Percentiles rank a stretch among this genome's conserved stretches.
These are phyloP conservation scores for Hedychridium roseum DNA, from an alignment of 2,888 invertebrate species.

Conservation along the genomic window DNA sequence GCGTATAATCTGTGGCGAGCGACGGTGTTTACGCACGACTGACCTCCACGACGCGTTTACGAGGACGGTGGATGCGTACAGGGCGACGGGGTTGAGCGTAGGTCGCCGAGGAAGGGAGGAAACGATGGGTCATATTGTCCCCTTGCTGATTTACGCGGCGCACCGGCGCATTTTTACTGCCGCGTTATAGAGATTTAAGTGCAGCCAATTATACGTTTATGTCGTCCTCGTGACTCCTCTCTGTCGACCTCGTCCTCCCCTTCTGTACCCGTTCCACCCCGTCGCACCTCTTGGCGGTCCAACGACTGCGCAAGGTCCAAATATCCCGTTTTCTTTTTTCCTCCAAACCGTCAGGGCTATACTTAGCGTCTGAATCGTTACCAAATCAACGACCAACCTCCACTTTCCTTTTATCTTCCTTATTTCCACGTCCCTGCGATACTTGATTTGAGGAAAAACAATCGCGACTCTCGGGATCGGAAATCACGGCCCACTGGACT, in stretches of 20 bases:
- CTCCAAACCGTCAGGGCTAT: neutral
- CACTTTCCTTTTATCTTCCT: no score
- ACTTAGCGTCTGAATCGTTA: neutral
- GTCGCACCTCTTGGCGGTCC: neutral
- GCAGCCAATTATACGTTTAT: slow-evolving; percentile 62
- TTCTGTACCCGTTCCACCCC: neutral
- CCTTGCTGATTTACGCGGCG: slow-evolving; percentile 59
- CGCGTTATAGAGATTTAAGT: slow-evolving; percentile 61
- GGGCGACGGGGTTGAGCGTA: slow-evolving; percentile 9
- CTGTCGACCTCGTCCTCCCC: slow-evolving; percentile 11
- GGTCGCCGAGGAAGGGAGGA: slow-evolving; percentile 12
- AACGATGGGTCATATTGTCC: slow-evolving; percentile 53
- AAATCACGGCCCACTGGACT: no score
- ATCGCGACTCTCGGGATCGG: no score
- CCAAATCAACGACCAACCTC: no score
- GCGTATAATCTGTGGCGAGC: no score
- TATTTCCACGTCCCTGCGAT: no score
- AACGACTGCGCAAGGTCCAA: neutral
- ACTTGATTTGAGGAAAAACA: no score
- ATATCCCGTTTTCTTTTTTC: no score
- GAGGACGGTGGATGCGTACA: slow-evolving; percentile 26
- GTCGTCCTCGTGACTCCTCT: slow-evolving; percentile 32
- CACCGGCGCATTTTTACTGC: slow-evolving; percentile 59
- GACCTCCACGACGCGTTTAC: slow-evolving; percentile 34
- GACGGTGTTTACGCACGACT: no score